Percentiles rank a stretch among this genome's conserved stretches.
phyloP scores from a whole-genome alignment of 2,797 vertebrate genomes.

The Cossypha heuglini region DNA sequence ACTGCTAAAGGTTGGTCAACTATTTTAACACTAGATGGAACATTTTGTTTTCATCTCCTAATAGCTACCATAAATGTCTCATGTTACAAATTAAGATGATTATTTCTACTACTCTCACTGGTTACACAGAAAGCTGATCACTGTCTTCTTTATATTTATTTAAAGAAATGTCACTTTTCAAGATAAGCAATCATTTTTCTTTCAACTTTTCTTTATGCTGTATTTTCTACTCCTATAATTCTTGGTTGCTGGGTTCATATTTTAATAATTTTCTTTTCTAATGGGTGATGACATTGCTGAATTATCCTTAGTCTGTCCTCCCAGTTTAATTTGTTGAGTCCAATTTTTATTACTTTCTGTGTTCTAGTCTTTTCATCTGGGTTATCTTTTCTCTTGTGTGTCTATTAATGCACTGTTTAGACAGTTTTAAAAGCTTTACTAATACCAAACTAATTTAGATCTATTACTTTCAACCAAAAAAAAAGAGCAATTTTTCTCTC shows the following conservation, averaged over 20 bases:
- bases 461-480: neutral
- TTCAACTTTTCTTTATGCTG: neutral
- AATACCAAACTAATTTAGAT: neutral
- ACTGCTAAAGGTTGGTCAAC: neutral
- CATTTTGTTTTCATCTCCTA: neutral
- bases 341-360: neutral
- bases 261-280: neutral
- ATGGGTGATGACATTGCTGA: neutral
- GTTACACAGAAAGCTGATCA: neutral
- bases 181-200: neutral
- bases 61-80: neutral
- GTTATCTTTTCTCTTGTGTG: neutral
- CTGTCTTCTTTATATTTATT: neutral
- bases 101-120: neutral
- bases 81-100: neutral
- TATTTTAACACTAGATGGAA: neutral
- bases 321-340: neutral
- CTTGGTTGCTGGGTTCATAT: neutral
- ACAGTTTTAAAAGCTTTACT: neutral
- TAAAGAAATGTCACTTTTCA: neutral
- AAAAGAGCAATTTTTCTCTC: neutral
- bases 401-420: neutral
- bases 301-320: neutral
- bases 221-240: neutral
- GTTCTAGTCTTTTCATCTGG: neutral